Evolutionary conservation across 2,888 invertebrate genomes (phyloP).

Genomic region (Drepana falcataria): DNA sequence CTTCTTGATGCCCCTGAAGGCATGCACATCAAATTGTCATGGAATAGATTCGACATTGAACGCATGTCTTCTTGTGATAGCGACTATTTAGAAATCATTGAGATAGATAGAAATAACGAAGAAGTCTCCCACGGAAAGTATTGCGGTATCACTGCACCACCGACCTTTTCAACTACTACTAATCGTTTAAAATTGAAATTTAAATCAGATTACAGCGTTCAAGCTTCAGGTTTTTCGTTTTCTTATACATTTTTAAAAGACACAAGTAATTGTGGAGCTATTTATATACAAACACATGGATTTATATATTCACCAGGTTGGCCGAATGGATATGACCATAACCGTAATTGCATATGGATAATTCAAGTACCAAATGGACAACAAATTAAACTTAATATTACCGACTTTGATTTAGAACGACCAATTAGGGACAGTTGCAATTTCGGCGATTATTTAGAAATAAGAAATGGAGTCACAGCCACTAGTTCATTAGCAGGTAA

Average conservation of each 20-base stretch:
- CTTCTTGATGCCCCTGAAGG: constrained; percentile 84
- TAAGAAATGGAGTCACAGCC: constrained; percentile 87
- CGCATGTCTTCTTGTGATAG: constrained; percentile 70
- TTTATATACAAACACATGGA: constrained; percentile 82
- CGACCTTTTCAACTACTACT: constrained; percentile 81
- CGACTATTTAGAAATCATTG: constrained; percentile 85
- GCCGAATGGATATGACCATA: constrained; percentile 84
- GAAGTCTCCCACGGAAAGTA: constrained; percentile 70
- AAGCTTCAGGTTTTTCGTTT: constrained; percentile 84
- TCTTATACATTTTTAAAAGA: constrained; percentile 79
- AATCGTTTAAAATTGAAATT: constrained; percentile 85
- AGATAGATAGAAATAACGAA: constrained; percentile 74
- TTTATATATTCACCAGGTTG: constrained; percentile 87
- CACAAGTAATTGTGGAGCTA: constrained; percentile 83
- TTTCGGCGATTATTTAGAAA: constrained; percentile 58
- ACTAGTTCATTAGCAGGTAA: constrained; percentile 87
- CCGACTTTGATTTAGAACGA: constrained; percentile 79
- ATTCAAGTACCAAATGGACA: constrained; percentile 84
- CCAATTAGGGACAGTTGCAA: constrained; percentile 50
- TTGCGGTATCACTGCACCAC: constrained; percentile 84
- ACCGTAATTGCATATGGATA: constrained; percentile 89
- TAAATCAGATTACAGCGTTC: constrained; percentile 70
- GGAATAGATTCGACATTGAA: constrained; percentile 86
- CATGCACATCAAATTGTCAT: constrained; percentile 84
- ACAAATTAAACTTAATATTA: constrained; percentile 83